Percentiles rank a stretch among this genome's conserved stretches.
These are phyloP conservation scores for Rhinolophus ferrumequinum DNA, from an alignment of 2,113 vertebrate genomes.

Conservation along the genomic window DNA sequence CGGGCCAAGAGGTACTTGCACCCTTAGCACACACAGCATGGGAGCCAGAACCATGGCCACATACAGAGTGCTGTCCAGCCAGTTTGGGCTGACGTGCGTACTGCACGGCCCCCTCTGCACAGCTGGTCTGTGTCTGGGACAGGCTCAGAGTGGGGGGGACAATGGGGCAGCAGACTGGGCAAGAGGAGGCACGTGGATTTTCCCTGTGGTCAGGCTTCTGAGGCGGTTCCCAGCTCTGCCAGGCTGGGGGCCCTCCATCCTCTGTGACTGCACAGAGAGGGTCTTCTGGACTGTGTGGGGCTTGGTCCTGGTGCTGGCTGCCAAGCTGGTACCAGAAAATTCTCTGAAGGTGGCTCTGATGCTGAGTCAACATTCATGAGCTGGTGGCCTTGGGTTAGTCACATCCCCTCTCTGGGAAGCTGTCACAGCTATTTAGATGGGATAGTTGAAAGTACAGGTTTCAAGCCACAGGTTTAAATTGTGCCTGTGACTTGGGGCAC, in stretches of 20 bases:
- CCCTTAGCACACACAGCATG: neutral
- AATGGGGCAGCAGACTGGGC: neutral
- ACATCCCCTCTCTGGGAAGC: neutral
- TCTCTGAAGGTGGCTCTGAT: neutral
- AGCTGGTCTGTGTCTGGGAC: neutral
- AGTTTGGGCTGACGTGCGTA: neutral
- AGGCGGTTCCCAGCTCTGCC: neutral
- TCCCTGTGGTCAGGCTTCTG: neutral
- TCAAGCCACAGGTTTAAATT: neutral
- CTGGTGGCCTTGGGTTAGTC: neutral
- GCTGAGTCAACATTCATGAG: neutral
- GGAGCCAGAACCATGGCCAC: neutral
- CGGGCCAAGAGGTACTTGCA: neutral
- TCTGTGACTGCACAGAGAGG: neutral
- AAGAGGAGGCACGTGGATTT: neutral
- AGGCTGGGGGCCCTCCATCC: neutral
- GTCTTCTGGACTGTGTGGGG: neutral
- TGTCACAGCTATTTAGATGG: fast-evolving
- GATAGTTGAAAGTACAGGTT: neutral
- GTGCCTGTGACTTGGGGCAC: neutral
- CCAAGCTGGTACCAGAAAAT: neutral
- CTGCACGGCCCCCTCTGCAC: neutral
- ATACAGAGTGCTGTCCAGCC: neutral
- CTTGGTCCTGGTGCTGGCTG: neutral
- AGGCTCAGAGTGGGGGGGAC: neutral